A percentile compares a stretch with the other conserved stretches of the same genome.
These are phyloP conservation scores for Hymenochirus boettgeri DNA, from an alignment of 2,113 vertebrate genomes.

Conservation along the genomic window DNA sequence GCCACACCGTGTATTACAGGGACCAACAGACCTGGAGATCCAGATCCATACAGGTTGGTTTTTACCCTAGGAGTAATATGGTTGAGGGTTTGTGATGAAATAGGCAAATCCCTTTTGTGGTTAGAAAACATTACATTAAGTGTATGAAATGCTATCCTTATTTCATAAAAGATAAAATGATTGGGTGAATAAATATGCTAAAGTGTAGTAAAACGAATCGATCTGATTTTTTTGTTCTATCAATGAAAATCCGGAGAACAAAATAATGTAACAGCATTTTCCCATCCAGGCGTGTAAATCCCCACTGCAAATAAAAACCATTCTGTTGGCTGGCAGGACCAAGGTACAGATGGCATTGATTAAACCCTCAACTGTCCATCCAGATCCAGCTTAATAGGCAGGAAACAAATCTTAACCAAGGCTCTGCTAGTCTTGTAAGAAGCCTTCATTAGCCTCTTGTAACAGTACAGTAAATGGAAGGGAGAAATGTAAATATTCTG, in stretches of 20 bases:
- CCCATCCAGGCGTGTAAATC: constrained; percentile 47
- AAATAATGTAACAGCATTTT: constrained; percentile 52
- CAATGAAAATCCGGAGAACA: constrained; percentile 46
- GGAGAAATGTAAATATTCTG: too few species aligned
- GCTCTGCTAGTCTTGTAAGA: constrained; percentile 29
- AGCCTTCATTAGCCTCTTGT: not conserved
- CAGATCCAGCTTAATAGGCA: constrained; percentile 50
- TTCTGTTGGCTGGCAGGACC: constrained; percentile 13
- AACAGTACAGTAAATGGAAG: not conserved
- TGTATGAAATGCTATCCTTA: not conserved
- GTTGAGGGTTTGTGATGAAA: constrained; percentile 1
- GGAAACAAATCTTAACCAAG: constrained; percentile 47
- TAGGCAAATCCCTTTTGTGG: constrained; percentile 14
- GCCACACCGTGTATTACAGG: not conserved
- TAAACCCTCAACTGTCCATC: constrained; percentile 50
- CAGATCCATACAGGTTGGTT: not conserved
- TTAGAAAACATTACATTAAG: constrained; percentile 5
- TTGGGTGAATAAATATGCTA: constrained; percentile 26
- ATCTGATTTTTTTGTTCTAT: constrained; percentile 46
- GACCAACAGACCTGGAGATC: not conserved
- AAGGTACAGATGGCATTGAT: constrained; percentile 48
- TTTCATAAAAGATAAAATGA: constrained; percentile 19
- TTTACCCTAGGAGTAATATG: not conserved
- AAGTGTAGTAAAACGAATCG: constrained; percentile 33
- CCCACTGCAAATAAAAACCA: constrained; percentile 44